phyloP scores from a whole-genome alignment of 2,888 invertebrate genomes.

The Dryomyza anilis region DNA sequence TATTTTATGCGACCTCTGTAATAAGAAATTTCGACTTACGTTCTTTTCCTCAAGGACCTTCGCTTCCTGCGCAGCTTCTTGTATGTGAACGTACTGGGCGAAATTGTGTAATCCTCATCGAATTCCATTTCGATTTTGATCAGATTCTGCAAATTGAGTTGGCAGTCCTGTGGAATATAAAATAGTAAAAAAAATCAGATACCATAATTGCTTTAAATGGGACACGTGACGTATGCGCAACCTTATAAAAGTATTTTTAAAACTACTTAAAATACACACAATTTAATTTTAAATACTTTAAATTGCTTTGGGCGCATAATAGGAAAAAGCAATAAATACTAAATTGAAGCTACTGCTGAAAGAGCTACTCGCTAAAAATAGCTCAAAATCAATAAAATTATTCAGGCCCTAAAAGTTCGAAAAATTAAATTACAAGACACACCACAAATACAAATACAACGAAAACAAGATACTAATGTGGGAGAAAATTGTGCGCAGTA shows the following conservation, averaged over 20 bases:
- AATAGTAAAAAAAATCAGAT: neutral
- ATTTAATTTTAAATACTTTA: too few species aligned
- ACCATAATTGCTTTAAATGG: neutral
- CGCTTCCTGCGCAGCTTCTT: constrained; percentile 59
- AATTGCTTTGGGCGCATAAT: too few species aligned
- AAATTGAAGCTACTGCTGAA: too few species aligned
- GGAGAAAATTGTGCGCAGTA: too few species aligned
- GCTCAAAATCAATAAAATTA: too few species aligned
- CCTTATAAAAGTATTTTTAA: neutral
- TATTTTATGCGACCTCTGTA: neutral
- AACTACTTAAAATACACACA: too few species aligned
- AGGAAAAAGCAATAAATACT: too few species aligned
- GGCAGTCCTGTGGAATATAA: constrained; percentile 54
- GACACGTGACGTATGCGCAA: neutral
- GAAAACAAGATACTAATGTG: too few species aligned
- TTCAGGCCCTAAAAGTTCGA: too few species aligned
- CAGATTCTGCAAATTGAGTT: constrained; percentile 61
- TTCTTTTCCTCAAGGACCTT: constrained; percentile 51
- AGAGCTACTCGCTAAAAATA: too few species aligned
- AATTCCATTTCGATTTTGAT: constrained; percentile 61
- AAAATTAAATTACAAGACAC: too few species aligned
- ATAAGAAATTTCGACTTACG: constrained; percentile 44
- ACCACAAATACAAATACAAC: too few species aligned
- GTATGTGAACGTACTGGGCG: constrained; percentile 60
- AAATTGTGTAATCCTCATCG: constrained; percentile 61